phyloP scores from a whole-genome alignment of 2,888 invertebrate genomes.

The Oeneis ivallda region DNA sequence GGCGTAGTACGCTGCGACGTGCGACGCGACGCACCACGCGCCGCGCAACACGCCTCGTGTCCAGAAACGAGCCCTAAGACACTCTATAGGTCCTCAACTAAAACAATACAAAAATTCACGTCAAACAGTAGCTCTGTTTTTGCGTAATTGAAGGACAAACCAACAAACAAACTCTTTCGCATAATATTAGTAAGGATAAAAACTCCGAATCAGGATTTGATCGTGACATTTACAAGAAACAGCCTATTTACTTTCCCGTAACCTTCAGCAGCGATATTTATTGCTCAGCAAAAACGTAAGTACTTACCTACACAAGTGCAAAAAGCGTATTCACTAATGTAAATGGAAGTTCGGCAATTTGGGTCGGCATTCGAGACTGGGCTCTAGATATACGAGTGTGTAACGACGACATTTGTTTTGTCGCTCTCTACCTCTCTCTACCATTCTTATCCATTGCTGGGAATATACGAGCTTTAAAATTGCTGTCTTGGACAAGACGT shows the following conservation, averaged over 20 bases:
- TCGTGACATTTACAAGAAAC: not conserved
- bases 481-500: not conserved
- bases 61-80: too few relatives aligned
- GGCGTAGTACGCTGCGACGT: too few relatives aligned
- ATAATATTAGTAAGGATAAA: too few relatives aligned
- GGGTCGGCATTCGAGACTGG: slow-evolving; percentile 3
- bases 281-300: not conserved
- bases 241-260: not conserved
- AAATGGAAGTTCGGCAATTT: slow-evolving; percentile 26
- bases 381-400: slow-evolving; percentile 9
- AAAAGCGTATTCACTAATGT: slow-evolving; percentile 24
- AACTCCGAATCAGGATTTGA: too few relatives aligned
- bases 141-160: too few relatives aligned
- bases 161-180: too few relatives aligned
- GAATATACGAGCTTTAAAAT: slow-evolving; percentile 7
- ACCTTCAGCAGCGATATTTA: slow-evolving; percentile 1
- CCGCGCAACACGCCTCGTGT: too few relatives aligned
- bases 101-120: too few relatives aligned
- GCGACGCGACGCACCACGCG: too few relatives aligned
- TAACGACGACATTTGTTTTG: slow-evolving; percentile 12
- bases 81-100: too few relatives aligned
- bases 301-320: slow-evolving; percentile 8
- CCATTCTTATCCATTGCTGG: not conserved
- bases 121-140: too few relatives aligned
- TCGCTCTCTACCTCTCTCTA: slow-evolving; percentile 1